phyloP scores from a whole-genome alignment of 1,140 invertebrate genomes.

The Rhyzopertha dominica region DNA sequence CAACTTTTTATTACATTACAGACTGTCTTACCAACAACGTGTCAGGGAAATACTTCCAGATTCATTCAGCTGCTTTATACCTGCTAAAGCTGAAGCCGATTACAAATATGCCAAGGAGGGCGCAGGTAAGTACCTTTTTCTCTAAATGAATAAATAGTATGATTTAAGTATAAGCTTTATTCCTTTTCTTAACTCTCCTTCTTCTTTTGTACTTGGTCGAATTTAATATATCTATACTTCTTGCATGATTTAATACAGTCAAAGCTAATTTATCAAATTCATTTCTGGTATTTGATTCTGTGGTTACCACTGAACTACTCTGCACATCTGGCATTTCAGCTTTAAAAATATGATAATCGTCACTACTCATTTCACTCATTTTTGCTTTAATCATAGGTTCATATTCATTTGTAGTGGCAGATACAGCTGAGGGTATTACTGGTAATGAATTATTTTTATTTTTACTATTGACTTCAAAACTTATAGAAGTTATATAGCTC shows the following conservation, averaged over 20 bases:
- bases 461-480: constrained; percentile 40
- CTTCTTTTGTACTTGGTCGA: constrained; percentile 23
- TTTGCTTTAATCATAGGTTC: constrained; percentile 22
- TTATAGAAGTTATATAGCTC: constrained; percentile 44
- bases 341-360: constrained; percentile 24
- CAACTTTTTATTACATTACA: constrained; percentile 51
- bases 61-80: constrained; percentile 78
- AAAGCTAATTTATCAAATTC: constrained; percentile 34
- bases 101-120: constrained; percentile 80
- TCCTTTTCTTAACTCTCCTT: too few species aligned
- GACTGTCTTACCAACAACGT: constrained; percentile 91
- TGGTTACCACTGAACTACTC: constrained; percentile 15
- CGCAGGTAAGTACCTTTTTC: constrained; percentile 57
- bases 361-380: constrained; percentile 13
- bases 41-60: constrained; percentile 89
- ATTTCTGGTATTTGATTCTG: constrained; percentile 18
- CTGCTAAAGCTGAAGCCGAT: constrained; percentile 68
- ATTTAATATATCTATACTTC: constrained; percentile 29
- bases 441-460: constrained; percentile 7
- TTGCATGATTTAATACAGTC: constrained; percentile 37
- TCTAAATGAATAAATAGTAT: constrained; percentile 2
- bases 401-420: constrained; percentile 7
- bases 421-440: neutral
- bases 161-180: too few species aligned
- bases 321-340: constrained; percentile 21